phyloP scores from a whole-genome alignment of 1,140 invertebrate genomes.

The Cotesia glomerata region DNA sequence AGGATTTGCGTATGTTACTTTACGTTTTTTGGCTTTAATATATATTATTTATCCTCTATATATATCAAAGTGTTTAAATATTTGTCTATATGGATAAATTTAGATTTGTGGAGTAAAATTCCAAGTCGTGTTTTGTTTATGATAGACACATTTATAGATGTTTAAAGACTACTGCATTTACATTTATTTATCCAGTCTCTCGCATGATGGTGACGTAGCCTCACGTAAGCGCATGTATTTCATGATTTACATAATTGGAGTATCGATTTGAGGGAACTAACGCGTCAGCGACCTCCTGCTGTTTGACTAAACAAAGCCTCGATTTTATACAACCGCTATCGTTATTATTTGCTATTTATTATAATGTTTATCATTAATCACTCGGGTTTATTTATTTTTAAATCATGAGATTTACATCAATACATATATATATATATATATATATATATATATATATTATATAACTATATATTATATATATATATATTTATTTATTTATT shows the following conservation, averaged over 20 bases:
- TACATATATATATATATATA: no score
- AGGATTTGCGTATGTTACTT: background rate
- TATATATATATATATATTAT: no score
- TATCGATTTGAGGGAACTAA: conserved; percentile 25
- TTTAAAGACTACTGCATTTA: background rate
- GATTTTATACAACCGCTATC: background rate
- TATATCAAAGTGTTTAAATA: no score
- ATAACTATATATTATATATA: no score
- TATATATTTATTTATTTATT: no score
- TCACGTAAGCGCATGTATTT: conserved; percentile 24
- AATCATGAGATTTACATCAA: no score
- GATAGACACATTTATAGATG: background rate
- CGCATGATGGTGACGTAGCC: conserved; percentile 8
- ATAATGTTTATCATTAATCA: background rate
- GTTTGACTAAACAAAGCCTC: no score
- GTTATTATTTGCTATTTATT: background rate
- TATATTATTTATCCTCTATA: background rate
- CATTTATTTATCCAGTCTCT: background rate
- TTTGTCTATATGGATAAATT: background rate
- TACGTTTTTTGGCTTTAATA: no score
- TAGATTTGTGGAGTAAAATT: no score
- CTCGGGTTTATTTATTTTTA: no score
- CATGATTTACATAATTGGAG: conserved; percentile 29
- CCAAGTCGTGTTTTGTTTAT: background rate
- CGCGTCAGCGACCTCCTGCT: conserved; percentile 19